Base-by-base conservation (phyloP, 2,888 invertebrate species). In the Chrysolina oricalcia region DNA sequence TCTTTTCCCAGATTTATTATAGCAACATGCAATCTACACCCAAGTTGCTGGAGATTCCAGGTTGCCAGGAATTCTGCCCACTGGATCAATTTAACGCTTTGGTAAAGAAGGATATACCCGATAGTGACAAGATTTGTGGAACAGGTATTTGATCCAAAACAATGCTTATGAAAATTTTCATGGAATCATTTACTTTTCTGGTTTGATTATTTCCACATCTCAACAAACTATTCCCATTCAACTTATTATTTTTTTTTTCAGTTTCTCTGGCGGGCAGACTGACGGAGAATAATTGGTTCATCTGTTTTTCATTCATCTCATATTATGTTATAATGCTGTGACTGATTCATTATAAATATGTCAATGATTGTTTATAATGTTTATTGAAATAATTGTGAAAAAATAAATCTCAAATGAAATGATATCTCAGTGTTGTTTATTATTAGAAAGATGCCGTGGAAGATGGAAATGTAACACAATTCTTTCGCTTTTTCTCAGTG, bases 11-110 rank as follows among this genome's bases (percentile, higher is more conserved):
- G 82, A 69, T 82, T 21, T 80, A 76, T 76, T 82, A 80, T 68
- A 76, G 81, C 48, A 75, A 82, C 53, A 74, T 81, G 23, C 50
- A 48, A 9, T 62, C 40, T 41, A 82, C 83, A 62, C 83, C 85
- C 0, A 69, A 78, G 70, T 63, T 81, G 17, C 66, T 84, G 65
- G 79, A 78, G 48, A 40, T 88, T 23, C 83, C 86, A n/a, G 83
- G 81, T 11, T 88, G 88, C 76, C 80, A 82, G 6, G 77, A 78
- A 15, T 82, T 86, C 71, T 87, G 87, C 74, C 83, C 85, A 5
- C 79, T 87, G 48, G 81, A 84, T 10, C 80, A 81, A 46, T 88
- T 88, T 72, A 56, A 85, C 0, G 72, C 78, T 40, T 56, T 85
- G 21, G 81, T 83, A 6, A 71, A 78, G 41, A 72, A 82, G 35